Conservation (phyloP, 2,797 vertebrate genomes). For the Coendou prehensilis region DNA sequence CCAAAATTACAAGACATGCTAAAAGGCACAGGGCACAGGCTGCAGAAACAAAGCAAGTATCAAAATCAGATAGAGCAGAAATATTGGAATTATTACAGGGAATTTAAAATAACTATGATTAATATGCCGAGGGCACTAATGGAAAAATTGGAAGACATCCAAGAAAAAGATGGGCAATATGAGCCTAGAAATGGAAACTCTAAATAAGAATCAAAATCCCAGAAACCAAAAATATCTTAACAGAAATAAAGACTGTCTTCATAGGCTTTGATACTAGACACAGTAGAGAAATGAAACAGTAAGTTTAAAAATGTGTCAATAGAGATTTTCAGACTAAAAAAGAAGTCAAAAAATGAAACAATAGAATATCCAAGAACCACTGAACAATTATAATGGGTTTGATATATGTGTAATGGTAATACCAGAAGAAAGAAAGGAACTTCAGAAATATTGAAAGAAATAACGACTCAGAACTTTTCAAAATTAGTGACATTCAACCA, state of each 20-base stretch:
- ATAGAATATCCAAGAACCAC: neutral
- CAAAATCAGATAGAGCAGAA: neutral
- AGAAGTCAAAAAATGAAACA: neutral
- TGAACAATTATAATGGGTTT: neutral
- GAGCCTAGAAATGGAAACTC: neutral
- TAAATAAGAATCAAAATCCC: neutral
- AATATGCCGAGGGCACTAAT: neutral
- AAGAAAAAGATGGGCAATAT: neutral
- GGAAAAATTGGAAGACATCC: neutral
- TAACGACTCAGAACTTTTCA: neutral
- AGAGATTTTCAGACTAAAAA: neutral
- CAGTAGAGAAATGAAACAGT: neutral
- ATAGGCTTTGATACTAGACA: neutral
- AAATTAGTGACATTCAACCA: neutral
- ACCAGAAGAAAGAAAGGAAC: neutral
- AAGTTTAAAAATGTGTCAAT: neutral
- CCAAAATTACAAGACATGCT: neutral
- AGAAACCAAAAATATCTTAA: neutral
- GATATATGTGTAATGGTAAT: neutral
- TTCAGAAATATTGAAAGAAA: neutral
- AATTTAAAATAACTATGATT: neutral
- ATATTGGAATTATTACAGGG: neutral
- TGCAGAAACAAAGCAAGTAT: neutral
- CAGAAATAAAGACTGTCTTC: neutral
- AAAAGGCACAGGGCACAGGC: neutral